Base-by-base conservation (phyloP, 1,140 invertebrate genomes). In the Drosophila melanica region DNA sequence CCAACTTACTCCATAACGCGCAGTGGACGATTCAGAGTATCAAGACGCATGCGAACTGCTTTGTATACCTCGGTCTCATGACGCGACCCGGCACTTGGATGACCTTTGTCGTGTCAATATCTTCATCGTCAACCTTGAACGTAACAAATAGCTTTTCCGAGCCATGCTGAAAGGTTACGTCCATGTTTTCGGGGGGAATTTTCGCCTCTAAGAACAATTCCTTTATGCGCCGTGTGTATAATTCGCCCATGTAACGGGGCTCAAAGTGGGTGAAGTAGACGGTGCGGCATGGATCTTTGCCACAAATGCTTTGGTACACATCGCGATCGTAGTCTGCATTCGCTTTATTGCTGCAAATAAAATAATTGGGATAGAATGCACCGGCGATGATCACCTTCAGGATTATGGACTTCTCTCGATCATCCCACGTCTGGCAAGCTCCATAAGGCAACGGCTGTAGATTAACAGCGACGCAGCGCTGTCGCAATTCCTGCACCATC, bases 301-400 rank as follows among this genome's bases (percentile, higher is more conserved):
- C 96, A 20, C 93, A 93, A 0, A 98, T 90, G 0, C 91, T 81
- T 63, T 94, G 94, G 0, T 95, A 92, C 0, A 95, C 93, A 0
- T 94, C 92, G 0, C 93, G 91, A 81, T 97, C 95, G 14, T 93
- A 87, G 0, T 89, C 81, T 63, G 95, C 93, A 41, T 94, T 92
- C 30, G 92, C 76, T 1, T 91, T 92, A 14, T 90, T 77, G 0
- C 92, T 91, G 37, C 95, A 94, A 10, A 95, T 80, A 92, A 97
- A 99, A 90, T 97, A 98, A 91, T 98, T 95, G 0, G 98, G 98
- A 93, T 98, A 99, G 92, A 99, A 98, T 16, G 97, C 96, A 7
- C 93, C 93, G 16, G 93, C 93, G n/a, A 94, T 93, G 2, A 92
- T 77, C 2, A 96, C 93, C 92, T 96, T 96, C 0, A 96, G 84